Evolutionary conservation across 2,797 vertebrate genomes (phyloP).

Genomic region (Tamandua tetradactyla): DNA sequence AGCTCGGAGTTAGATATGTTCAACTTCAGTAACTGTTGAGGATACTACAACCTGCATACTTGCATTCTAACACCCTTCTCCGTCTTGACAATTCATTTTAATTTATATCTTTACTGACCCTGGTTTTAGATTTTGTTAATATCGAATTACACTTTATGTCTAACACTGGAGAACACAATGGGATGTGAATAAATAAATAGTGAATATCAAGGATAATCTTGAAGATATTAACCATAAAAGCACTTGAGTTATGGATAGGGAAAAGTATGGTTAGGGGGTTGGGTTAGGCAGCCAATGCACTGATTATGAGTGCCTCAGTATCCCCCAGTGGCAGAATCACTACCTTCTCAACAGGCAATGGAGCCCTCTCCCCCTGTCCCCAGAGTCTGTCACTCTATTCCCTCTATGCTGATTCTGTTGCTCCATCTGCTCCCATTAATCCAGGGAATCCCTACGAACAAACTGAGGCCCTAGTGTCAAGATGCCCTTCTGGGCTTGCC

Average conservation of each 20-base stretch:
- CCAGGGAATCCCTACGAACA: background rate
- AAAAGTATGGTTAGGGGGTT: background rate
- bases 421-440: background rate
- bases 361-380: background rate
- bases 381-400: background rate
- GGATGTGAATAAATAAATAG: background rate
- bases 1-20: background rate
- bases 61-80: background rate
- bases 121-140: conserved; percentile 6
- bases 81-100: background rate
- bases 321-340: background rate
- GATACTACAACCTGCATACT: background rate
- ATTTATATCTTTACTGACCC: background rate
- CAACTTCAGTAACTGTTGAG: background rate
- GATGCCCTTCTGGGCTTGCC: background rate
- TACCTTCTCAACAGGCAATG: background rate
- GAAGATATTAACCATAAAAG: background rate
- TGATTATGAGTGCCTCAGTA: background rate
- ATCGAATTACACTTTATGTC: background rate
- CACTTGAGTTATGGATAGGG: background rate
- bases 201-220: background rate
- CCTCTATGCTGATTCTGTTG: background rate
- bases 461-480: background rate
- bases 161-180: background rate
- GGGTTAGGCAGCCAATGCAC: background rate